Evolutionary conservation across 2,888 invertebrate genomes (phyloP).

Genomic region (Epinotia nisella): DNA sequence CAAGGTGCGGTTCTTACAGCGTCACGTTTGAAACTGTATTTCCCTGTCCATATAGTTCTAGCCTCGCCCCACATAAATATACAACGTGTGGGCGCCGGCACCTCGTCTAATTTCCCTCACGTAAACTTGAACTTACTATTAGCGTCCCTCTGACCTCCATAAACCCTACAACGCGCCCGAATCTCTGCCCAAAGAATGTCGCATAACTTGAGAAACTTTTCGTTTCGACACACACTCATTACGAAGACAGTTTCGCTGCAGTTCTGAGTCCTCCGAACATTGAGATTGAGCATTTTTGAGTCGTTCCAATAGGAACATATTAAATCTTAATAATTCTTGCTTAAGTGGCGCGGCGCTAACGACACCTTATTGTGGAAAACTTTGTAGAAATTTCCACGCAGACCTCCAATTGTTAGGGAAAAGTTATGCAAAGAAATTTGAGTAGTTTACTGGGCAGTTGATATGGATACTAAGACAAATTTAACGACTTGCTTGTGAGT

Average conservation of each 20-base stretch:
- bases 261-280: constrained; percentile 5
- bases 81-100: background rate
- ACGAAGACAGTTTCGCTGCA: constrained; percentile 28
- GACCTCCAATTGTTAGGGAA: constrained; percentile 48
- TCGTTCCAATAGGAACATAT: constrained; percentile 2
- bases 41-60: background rate
- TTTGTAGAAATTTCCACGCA: constrained; percentile 48
- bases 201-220: constrained; percentile 26
- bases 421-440: constrained; percentile 47
- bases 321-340: too few species aligned
- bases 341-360: constrained; percentile 50
- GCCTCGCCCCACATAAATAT: background rate
- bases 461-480: constrained; percentile 31
- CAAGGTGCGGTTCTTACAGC: background rate
- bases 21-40: background rate
- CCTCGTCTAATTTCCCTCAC: constrained; percentile 17
- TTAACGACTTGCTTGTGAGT: too few species aligned
- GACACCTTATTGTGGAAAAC: constrained; percentile 59
- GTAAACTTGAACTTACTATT: constrained; percentile 27
- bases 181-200: constrained; percentile 16
- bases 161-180: constrained; percentile 9
- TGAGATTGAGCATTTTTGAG: constrained; percentile 22
- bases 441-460: constrained; percentile 27
- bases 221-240: background rate
- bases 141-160: constrained; percentile 29